Conservation (phyloP, 2,113 vertebrate genomes). For the Conger conger region DNA sequence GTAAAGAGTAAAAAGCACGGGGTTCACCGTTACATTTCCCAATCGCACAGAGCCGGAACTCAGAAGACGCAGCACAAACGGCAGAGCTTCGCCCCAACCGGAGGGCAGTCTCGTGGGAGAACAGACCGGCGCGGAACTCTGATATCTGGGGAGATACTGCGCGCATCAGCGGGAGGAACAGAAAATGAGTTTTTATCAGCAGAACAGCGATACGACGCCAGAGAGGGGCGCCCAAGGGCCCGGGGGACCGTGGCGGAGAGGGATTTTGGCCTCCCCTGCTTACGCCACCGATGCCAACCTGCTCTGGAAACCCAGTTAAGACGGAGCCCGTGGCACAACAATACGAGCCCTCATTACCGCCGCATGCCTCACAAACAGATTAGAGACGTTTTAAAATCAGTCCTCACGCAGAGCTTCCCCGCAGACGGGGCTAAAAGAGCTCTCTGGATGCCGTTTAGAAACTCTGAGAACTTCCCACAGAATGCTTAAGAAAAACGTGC, state of each 20-base stretch:
- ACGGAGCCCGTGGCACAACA: background rate
- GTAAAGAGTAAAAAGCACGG: background rate
- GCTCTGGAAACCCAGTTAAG: constrained; percentile 5
- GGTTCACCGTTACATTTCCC: background rate
- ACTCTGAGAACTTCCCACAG: no score
- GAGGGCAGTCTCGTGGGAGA: background rate
- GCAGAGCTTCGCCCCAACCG: background rate
- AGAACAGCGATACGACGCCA: background rate
- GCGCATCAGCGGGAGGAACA: background rate
- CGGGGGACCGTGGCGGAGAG: background rate
- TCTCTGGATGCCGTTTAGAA: no score
- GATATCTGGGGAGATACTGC: background rate
- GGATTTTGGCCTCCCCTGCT: background rate
- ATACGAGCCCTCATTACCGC: background rate
- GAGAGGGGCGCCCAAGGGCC: background rate
- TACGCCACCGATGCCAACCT: background rate
- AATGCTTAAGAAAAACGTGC: no score
- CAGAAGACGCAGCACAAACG: background rate
- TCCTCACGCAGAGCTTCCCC: no score
- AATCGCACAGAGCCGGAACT: background rate
- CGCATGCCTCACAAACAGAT: background rate
- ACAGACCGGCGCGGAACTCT: background rate
- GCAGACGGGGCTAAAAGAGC: no score
- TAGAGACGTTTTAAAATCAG: background rate
- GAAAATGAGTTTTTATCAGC: background rate